These are phyloP conservation scores for Microtus pennsylvanicus DNA, from an alignment of 2,113 vertebrate genomes.

Conservation along the genomic window DNA sequence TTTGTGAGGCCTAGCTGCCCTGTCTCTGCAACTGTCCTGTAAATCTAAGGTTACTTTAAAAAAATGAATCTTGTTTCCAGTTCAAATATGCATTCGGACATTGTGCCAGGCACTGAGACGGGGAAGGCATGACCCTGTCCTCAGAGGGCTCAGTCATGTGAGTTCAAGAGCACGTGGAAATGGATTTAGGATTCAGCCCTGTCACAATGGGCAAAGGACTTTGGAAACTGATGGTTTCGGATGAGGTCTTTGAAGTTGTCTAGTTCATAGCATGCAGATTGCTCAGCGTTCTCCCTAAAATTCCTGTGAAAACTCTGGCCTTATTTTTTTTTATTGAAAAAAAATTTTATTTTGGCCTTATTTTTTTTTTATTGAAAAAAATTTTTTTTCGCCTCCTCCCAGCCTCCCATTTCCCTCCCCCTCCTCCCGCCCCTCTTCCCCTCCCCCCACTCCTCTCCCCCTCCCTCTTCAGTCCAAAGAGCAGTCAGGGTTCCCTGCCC, in stretches of 20 bases:
- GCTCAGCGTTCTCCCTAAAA: not conserved
- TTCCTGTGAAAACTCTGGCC: not conserved
- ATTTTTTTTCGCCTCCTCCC: no score
- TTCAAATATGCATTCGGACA: slow-evolving; percentile 35
- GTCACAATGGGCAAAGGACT: not conserved
- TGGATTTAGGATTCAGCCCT: not conserved
- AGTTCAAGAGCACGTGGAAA: not conserved
- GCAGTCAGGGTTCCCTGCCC: no score
- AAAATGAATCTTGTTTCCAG: slow-evolving; percentile 35
- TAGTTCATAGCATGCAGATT: not conserved
- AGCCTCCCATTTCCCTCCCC: no score
- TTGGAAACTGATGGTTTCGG: not conserved
- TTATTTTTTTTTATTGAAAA: no score
- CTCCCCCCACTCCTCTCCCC: no score
- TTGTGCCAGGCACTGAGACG: not conserved
- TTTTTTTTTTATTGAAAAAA: no score
- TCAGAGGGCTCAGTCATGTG: slow-evolving; percentile 5
- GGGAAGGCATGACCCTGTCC: not conserved
- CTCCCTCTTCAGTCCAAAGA: no score
- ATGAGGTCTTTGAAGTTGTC: not conserved
- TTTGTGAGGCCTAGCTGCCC: not conserved
- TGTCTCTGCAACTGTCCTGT: slow-evolving; percentile 13
- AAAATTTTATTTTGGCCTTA: no score
- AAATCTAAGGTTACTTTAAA: not conserved
- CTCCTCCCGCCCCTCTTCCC: no score